Evolutionary conservation across 2,797 vertebrate species (phyloP).

Genomic region (Phataginus tricuspis): DNA sequence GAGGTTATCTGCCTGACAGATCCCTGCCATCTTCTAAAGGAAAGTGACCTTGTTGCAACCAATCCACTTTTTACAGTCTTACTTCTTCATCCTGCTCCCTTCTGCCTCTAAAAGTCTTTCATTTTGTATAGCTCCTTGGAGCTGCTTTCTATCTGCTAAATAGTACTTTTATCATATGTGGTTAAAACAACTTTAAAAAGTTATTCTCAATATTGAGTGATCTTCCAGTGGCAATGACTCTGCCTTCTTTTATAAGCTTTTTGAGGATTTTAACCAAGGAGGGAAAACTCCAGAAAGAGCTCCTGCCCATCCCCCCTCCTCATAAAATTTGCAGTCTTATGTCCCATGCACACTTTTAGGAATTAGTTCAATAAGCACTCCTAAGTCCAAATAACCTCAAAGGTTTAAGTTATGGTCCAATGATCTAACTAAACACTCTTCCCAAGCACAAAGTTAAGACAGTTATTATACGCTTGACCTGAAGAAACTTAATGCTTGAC

Average conservation of each 20-base stretch:
- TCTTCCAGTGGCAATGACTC: neutral
- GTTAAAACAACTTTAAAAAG: neutral
- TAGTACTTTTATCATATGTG: neutral
- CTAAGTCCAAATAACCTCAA: neutral
- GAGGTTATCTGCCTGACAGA: neutral
- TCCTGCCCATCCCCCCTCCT: neutral
- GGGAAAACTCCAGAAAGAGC: neutral
- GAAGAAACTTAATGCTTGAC: constrained; percentile 13
- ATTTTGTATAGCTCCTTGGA: neutral
- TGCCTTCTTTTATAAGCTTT: neutral
- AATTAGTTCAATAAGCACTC: neutral
- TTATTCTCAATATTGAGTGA: neutral
- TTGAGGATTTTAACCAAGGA: neutral
- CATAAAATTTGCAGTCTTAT: neutral
- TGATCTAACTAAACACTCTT: neutral
- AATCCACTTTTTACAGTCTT: neutral
- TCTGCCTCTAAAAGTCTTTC: neutral
- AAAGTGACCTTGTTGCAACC: neutral
- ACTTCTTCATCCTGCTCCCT: neutral
- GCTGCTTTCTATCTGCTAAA: neutral
- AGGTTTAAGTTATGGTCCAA: neutral
- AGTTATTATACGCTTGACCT: neutral
- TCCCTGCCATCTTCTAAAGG: neutral
- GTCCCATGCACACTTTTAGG: neutral
- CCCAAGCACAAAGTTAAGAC: neutral